Percentiles rank a stretch among this genome's conserved stretches.
phyloP scores from a whole-genome alignment of 2,797 vertebrate species.

The Muraenolepis orangiensis region DNA sequence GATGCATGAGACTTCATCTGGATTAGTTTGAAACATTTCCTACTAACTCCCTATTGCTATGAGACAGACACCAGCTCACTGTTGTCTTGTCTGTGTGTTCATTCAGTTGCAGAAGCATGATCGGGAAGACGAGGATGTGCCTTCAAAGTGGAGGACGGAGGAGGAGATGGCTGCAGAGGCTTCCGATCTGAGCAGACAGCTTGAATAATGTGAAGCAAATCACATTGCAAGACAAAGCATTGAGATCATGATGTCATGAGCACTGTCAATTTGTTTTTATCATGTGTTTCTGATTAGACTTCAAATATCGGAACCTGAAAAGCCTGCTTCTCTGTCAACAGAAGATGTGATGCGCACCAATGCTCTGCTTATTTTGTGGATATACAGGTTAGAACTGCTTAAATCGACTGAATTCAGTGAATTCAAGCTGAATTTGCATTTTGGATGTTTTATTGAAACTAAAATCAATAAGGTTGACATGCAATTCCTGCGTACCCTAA shows the following conservation, averaged over 20 bases:
- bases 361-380: not conserved
- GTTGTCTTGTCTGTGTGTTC: slow-evolving; percentile 10
- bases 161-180: slow-evolving; percentile 84
- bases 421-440: too few relatives aligned
- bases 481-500: too few relatives aligned
- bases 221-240: not conserved
- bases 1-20: not conserved
- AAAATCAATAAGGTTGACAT: too few relatives aligned
- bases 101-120: slow-evolving; percentile 81
- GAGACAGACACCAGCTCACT: not conserved
- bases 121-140: slow-evolving; percentile 63
- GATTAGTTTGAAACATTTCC: not conserved
- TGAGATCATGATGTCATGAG: not conserved
- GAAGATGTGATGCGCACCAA: not conserved
- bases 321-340: not conserved
- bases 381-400: not conserved
- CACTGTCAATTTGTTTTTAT: not conserved
- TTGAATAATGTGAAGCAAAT: slow-evolving; percentile 51
- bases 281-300: not conserved
- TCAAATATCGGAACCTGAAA: not conserved
- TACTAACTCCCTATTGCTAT: not conserved
- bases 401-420: not conserved
- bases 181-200: slow-evolving; percentile 66
- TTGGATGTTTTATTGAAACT: too few relatives aligned
- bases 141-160: slow-evolving; percentile 78